Base-by-base conservation (phyloP, 2,888 invertebrate species). In the Melanophora roralis region DNA sequence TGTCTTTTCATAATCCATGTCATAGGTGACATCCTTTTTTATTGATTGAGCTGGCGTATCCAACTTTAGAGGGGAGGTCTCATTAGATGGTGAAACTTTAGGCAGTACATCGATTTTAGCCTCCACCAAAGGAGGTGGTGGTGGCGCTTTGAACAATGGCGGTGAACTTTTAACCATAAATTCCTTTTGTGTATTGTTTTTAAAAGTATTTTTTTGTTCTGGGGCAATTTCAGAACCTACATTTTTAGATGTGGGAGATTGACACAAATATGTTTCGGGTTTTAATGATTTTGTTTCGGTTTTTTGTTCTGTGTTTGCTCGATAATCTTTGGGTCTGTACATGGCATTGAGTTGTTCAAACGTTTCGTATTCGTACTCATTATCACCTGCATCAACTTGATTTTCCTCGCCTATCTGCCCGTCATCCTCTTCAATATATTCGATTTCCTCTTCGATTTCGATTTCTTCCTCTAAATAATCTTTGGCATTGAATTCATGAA, bases 341-440 rank as follows among this genome's bases (percentile, higher is more conserved):
- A 88, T 84, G 57, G 85, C 84, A 55, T 86, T 87, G 5, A 89
- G 84, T 69, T 89, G 85, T 81, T 89, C 89, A 76, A 89, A 89
- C 1, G 88, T 88, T 76, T 87, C 86, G 0, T 88, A 88, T 36
- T 84, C 82, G 83, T 88, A 88, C 68, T 83, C 84, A 43, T 84
- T 83, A 14, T 74, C 81, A 73, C 83, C 78, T 27, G 82, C 78
- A 60, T 84, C 83, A 16, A 83, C 75, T 73, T 83, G 83, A 49
- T 78, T 69, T 51, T 82, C 81, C 51, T 71, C 76, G 0, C 43
- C 79, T 3, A 23, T 86, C 45, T 87, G 86, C 82, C 86, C 86
- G 77, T 90, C 90, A 77, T 87, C 86, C 21, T 86, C 88, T 55
- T 86, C 86, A 55, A 84, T 82, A 62, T 86, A 86, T 79, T 88